phyloP scores from a whole-genome alignment of 1,140 invertebrate genomes.

The Zaprionus africanus region DNA sequence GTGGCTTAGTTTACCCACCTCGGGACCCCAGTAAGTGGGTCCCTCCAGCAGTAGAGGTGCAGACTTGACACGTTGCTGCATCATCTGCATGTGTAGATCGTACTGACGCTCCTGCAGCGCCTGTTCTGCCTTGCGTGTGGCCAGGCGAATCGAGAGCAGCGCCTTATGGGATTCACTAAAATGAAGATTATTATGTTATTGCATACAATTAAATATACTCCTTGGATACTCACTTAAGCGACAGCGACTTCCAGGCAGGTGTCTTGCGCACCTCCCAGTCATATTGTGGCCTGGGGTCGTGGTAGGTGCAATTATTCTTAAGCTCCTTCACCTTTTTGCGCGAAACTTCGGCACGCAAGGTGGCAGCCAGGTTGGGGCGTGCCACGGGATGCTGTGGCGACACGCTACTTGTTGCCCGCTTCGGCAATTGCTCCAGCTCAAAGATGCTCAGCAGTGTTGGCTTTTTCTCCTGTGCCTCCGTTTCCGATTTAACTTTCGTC shows the following conservation, averaged over 20 bases:
- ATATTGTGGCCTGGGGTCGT: conserved; percentile 62
- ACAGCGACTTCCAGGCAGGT: conserved; percentile 81
- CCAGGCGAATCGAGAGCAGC: conserved; percentile 71
- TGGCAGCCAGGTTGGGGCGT: conserved; percentile 80
- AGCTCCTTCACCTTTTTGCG: conserved; percentile 77
- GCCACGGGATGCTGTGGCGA: conserved; percentile 78
- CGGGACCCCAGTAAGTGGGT: conserved; percentile 75
- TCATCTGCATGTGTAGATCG: conserved; percentile 81
- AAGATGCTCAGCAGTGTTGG: conserved; percentile 45
- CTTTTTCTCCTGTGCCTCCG: conserved; percentile 19
- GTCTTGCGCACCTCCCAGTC: conserved; percentile 83
- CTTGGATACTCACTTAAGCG: conserved; percentile 64
- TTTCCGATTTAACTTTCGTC: conserved; percentile 1
- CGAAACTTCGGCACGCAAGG: conserved; percentile 72
- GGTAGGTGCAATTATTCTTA: conserved; percentile 75
- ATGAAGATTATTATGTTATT: background rate
- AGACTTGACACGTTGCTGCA: conserved; percentile 79
- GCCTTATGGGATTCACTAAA: conserved; percentile 78
- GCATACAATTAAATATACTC: background rate
- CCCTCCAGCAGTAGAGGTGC: conserved; percentile 80
- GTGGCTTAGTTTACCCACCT: conserved; percentile 77
- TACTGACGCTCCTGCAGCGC: conserved; percentile 77
- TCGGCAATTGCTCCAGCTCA: conserved; percentile 31
- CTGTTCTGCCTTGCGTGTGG: conserved; percentile 83
- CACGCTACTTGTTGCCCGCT: conserved; percentile 41